Evolutionary conservation across 2,113 vertebrate species (phyloP), one percentile per base, ranked within the genome.

Genomic region (Picathartes gymnocephalus): DNA sequence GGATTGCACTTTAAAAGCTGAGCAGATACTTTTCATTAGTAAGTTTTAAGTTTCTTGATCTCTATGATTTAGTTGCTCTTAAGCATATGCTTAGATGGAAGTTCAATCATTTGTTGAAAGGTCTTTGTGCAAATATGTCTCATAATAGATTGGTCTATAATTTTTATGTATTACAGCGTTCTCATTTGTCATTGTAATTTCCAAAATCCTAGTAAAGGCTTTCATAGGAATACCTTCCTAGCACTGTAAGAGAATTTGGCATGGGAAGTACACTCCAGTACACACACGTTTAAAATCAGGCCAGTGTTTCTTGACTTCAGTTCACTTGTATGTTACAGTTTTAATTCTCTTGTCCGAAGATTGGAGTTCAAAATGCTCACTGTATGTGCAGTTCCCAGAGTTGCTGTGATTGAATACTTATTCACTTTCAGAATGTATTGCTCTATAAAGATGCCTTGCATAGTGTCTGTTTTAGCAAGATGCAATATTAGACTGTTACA

Each of bases 51-150:
- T 69, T 85, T 62, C 56, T 76, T 50, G 2, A 30, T 87, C 30
- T 69, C 15, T 15, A 3, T 88, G 72, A 24, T 44, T 93, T 61
- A n/a, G 50, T n/a, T 82, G 20, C 45, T 87, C 10, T 80, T 80
- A 79, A 76, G 66, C 6, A 11, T 33, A 14, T 40, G 22, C 37
- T 77, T 69, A 13, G 27, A 17, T 61, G 50, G 68, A 92, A 48
- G 33, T 73, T 91, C 35, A 62, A 0, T 89, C 7, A 3, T 62
- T 82, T 91, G 50, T 79, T 15, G n/a, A 66, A 92, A 85, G 25
- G 8, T 39, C 2, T 14, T 27, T 0, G 0, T 74, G 35, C 25
- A 69, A 65, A 24, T 77, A 15, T 3, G 4, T 65, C 15, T 71
- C 19, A 6, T 44, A 22, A 33, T 44, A 44, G 21, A 15, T 33